Conservation (phyloP, 2,113 vertebrate genomes). For the Bos indicus region DNA sequence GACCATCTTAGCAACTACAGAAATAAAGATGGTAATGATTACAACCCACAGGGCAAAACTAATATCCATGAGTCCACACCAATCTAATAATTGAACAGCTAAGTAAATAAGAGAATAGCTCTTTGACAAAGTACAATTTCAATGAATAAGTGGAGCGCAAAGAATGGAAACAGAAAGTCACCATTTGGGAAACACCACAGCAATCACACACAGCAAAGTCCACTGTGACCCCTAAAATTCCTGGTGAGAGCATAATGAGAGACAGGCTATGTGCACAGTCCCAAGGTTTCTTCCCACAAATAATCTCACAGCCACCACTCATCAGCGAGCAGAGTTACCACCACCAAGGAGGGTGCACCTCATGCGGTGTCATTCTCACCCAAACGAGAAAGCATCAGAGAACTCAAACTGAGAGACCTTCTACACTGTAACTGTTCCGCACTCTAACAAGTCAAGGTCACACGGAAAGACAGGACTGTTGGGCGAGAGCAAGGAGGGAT, state of each 20-base stretch:
- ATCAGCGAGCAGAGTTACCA: neutral
- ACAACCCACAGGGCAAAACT: neutral
- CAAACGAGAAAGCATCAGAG: neutral
- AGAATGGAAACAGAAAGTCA: neutral
- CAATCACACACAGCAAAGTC: neutral
- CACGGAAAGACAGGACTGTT: neutral
- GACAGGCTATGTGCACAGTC: neutral
- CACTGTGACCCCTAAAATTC: neutral
- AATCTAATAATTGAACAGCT: neutral
- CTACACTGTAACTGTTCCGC: neutral
- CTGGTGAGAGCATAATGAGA: neutral
- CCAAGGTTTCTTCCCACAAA: neutral
- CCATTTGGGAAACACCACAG: neutral
- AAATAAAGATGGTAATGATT: neutral
- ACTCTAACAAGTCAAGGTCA: neutral
- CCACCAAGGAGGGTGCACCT: neutral
- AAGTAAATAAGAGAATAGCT: neutral
- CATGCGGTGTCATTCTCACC: neutral
- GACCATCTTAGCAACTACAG: neutral
- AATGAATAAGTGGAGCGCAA: neutral
- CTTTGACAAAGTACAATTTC: neutral
- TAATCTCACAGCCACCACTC: neutral
- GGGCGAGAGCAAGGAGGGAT: neutral
- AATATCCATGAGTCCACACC: neutral
- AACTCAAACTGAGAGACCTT: neutral